Evolutionary conservation across 2,888 invertebrate genomes (phyloP).

Genomic region (Hemicrepidius hirtus): DNA sequence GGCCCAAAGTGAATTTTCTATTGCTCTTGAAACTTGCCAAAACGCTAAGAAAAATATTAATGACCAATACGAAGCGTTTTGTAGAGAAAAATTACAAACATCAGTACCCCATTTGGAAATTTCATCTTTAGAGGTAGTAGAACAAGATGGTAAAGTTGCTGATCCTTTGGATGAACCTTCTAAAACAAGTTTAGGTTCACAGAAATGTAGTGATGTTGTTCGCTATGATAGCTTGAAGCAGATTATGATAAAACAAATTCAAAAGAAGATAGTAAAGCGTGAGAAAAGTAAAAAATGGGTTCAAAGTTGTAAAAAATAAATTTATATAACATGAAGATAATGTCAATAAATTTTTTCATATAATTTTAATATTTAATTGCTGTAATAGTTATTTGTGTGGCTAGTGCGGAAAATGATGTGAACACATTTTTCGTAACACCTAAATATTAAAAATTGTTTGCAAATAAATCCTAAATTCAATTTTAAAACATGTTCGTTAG

Average conservation of each 20-base stretch:
- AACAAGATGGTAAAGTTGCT: conserved; percentile 1
- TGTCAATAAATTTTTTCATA: not conserved
- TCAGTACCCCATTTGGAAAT: conserved; percentile 31
- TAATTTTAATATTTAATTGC: too few relatives aligned
- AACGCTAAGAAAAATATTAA: conserved; percentile 61
- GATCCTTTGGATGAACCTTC: not conserved
- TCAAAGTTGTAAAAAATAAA: conserved; percentile 47
- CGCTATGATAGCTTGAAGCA: conserved; percentile 42
- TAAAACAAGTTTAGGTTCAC: not conserved
- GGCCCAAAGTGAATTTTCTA: conserved; percentile 63
- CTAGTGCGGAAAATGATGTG: too few relatives aligned
- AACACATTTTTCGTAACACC: too few relatives aligned
- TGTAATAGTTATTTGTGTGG: too few relatives aligned
- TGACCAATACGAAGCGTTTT: conserved; percentile 65
- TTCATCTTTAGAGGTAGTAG: conserved; percentile 3
- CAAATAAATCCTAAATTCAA: too few relatives aligned
- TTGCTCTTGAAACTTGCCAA: conserved; percentile 61
- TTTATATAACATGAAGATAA: not conserved
- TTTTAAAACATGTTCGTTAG: too few relatives aligned
- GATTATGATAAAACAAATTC: conserved; percentile 43
- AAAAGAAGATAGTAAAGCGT: conserved; percentile 36
- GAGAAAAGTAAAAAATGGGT: conserved; percentile 47
- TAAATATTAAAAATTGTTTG: too few relatives aligned
- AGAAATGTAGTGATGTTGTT: not conserved
- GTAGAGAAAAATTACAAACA: conserved; percentile 56